Evolutionary conservation across 2,797 vertebrate species (phyloP), one percentile per base, ranked within the genome.

Genomic region (Gymnodraco acuticeps): DNA sequence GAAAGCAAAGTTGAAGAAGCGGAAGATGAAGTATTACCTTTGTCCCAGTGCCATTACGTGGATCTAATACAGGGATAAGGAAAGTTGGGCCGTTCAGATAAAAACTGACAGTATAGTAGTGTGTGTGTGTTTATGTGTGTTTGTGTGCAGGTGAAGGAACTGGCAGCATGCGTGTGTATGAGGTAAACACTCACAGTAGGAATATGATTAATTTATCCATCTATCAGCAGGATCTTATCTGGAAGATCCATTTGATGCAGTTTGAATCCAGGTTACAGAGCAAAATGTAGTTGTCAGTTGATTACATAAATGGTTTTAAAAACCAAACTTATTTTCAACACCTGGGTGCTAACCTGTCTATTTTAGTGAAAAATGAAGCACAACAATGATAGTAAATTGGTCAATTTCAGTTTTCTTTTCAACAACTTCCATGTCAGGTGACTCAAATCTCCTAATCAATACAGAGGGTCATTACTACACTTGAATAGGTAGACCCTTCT

Each of bases 11-110:
- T 59, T 75, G 74, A 85, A 85, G 75, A 79, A 87, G 83, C 47
- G 50, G 86, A 87, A 84, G 83, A 87, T 76, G 78, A 89, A 82
- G 81, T 91, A 87, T 85, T 69, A 82, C 75, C 66, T 88, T 89
- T 91, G 84, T 92, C 78, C 65, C 60, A 2, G 72, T 90, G 83
- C 87, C 87, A 88, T 85, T 75, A 48, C 5, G 38, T 87, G 82
- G 91, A 84, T 87, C 64, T 87, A 87, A 93, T 87, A 88, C 78
- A 80, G 77, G 78, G 84, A 88, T 88, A 77, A 23, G 58, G 20
- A 53, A 53, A 7, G 52, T 14, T 53, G 13, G 51, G 19, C 52
- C 52, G 23, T 13, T 13, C 23, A 53, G 52, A 20, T 53, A 13
- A 53, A 27, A 14, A 53, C 51, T 53, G 51, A 53, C 51, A 53